Conservation (phyloP, 1,140 invertebrate species). For the Saxidomus purpurata region DNA sequence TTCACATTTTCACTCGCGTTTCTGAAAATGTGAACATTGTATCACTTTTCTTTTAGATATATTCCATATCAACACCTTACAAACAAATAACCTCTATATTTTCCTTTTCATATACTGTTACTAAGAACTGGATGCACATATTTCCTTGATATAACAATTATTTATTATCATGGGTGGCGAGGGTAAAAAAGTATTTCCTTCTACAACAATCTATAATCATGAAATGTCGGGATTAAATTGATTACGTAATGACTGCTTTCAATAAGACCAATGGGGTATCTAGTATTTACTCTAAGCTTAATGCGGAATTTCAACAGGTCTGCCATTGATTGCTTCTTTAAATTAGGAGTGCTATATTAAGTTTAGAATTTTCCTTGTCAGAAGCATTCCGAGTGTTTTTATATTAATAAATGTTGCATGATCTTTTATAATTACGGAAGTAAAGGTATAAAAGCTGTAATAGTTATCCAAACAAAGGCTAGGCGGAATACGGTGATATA, state of each 20-base stretch:
- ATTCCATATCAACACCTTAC: no score
- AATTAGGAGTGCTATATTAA: neutral
- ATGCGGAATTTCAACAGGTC: neutral
- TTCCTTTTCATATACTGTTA: no score
- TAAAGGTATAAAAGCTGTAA: neutral
- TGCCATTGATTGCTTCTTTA: neutral
- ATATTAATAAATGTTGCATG: neutral
- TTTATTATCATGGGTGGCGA: no score
- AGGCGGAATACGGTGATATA: neutral
- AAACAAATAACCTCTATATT: no score
- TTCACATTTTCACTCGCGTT: no score
- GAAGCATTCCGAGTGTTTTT: neutral
- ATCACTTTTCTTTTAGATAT: no score
- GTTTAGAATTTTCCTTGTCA: neutral
- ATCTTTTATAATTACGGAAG: neutral
- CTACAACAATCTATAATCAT: no score
- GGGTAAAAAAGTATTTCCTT: no score
- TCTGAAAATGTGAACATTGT: no score
- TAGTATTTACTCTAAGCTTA: neutral
- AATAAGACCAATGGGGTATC: neutral
- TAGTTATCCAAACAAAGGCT: neutral
- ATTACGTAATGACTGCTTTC: neutral
- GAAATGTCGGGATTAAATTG: neutral
- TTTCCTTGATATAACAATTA: no score
- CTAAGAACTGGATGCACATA: no score